Evolutionary conservation across 2,888 invertebrate species (phyloP), one percentile per base, ranked within the genome.

Genomic region (Drosophila percnosoma): DNA sequence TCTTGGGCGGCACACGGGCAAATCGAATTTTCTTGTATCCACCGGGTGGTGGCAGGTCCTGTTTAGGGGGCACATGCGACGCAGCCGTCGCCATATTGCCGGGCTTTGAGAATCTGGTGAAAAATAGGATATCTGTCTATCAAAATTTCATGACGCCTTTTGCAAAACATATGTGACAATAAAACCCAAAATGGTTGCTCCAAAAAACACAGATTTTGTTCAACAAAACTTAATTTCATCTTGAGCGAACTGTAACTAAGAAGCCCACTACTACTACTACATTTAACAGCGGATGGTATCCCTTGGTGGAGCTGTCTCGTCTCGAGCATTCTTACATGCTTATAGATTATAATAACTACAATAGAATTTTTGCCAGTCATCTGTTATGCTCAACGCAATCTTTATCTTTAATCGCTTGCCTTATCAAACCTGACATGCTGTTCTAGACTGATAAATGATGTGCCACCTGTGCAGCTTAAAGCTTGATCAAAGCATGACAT

Each of bases 21-120:
- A 93, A 96, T 53, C 94, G 94, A 78, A 98, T 96, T 24, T 96
- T 95, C 79, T 95, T 94, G 92, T 98, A 99, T 82, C 99, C 99
- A 91, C 98, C 98, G 64, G 95, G 93, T 74, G 99, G 99, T 90
- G 99, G 99, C 95, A 99, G 94, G 94, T 99, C 99, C 94, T 99
- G 99, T 91, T 93, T 94, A 84, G 92, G 94, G 52, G 93, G 62
- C 63, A 72, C 80, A 65, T 93, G 80, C 67, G 87, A 75, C 74
- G 93, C 87, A 63, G 89, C 87, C 75, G 88, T 64, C 60, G 89
- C 89, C 87, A 87, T 87, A 15, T 68, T 89, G 68, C 67, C 79
- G 67, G 75, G 71, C 72, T 79, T 51, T 34, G 49, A 61, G 49
- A 69, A 68, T 65, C 51, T 15, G 34, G 29, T 60, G 55, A 73